Evolutionary conservation across 2,113 vertebrate species (phyloP).

Genomic region (Poeciliopsis occidentalis): DNA sequence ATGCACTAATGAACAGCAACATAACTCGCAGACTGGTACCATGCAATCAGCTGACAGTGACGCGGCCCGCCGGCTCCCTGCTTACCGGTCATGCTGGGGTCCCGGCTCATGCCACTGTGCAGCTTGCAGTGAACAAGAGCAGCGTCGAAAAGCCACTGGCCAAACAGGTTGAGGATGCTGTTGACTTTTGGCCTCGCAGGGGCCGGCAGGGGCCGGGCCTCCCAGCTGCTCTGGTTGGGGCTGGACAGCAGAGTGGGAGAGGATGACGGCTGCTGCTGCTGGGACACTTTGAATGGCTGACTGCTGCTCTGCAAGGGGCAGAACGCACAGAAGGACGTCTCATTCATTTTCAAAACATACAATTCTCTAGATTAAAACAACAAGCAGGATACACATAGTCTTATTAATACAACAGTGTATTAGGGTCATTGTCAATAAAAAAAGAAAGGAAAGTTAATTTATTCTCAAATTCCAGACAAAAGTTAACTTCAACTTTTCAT

Average conservation of each 20-base stretch:
- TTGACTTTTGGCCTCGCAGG: slow-evolving; percentile 94
- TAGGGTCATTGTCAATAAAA: too few species aligned
- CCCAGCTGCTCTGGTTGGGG: slow-evolving; percentile 92
- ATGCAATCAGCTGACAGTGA: slow-evolving; percentile 53
- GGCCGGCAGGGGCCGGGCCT: slow-evolving; percentile 91
- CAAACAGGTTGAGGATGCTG: slow-evolving; percentile 97
- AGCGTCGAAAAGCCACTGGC: slow-evolving; percentile 96
- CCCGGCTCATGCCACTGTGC: slow-evolving; percentile 93
- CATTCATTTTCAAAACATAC: too few species aligned
- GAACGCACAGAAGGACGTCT: background rate
- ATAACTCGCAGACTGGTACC: slow-evolving; percentile 60
- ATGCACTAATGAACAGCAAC: slow-evolving; percentile 51
- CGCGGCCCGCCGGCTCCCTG: slow-evolving; percentile 18
- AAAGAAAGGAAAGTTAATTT: too few species aligned
- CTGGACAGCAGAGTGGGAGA: slow-evolving; percentile 92
- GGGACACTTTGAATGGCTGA: slow-evolving; percentile 86
- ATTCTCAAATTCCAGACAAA: too few species aligned
- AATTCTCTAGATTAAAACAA: too few species aligned
- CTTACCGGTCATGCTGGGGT: slow-evolving; percentile 98
- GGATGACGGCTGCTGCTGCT: slow-evolving; percentile 85
- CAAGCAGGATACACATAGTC: too few species aligned
- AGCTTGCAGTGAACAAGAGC: slow-evolving; percentile 97
- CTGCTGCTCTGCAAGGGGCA: slow-evolving; percentile 79
- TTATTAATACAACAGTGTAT: too few species aligned
- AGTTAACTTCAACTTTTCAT: too few species aligned